A percentile compares a stretch with the other conserved stretches of the same genome.
Conservation (phyloP, 2,113 vertebrate genomes). For the Eulemur macaco region DNA sequence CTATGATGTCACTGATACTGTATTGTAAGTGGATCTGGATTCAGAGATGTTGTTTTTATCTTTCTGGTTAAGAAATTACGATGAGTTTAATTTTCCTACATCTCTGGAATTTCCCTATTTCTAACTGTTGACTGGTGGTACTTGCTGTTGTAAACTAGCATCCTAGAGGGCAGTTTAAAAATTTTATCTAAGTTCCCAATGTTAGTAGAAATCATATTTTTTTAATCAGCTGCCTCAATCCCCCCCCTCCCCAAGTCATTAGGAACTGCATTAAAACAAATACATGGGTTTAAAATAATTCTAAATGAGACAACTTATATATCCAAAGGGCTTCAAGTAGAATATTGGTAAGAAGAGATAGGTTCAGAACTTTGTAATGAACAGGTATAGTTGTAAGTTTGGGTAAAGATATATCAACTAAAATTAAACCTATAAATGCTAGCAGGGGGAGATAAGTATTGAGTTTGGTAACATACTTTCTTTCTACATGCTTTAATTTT, state of each 20-base stretch:
- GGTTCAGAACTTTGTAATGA: neutral
- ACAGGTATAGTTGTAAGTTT: constrained; percentile 30
- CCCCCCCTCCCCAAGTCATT: neutral
- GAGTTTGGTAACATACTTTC: constrained; percentile 58
- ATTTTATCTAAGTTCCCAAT: neutral
- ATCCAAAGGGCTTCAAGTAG: neutral
- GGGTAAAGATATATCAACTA: constrained; percentile 58
- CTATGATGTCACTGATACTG: neutral
- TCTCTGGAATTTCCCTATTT: constrained; percentile 40
- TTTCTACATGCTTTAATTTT: constrained; percentile 56
- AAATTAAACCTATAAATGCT: constrained; percentile 63
- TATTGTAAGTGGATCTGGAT: neutral
- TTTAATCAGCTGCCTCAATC: neutral
- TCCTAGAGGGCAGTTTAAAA: neutral
- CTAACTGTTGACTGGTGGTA: neutral
- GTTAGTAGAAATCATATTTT: neutral
- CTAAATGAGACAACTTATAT: neutral
- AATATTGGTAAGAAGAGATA: constrained; percentile 6
- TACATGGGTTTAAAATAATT: neutral
- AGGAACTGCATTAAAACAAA: constrained; percentile 29
- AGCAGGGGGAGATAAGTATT: neutral
- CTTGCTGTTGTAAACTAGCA: neutral
- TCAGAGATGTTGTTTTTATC: neutral
- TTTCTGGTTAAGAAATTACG: constrained; percentile 20
- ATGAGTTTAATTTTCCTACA: neutral